Evolutionary conservation across 2,888 invertebrate species (phyloP).

Genomic region (Andrena haemorrhoa): DNA sequence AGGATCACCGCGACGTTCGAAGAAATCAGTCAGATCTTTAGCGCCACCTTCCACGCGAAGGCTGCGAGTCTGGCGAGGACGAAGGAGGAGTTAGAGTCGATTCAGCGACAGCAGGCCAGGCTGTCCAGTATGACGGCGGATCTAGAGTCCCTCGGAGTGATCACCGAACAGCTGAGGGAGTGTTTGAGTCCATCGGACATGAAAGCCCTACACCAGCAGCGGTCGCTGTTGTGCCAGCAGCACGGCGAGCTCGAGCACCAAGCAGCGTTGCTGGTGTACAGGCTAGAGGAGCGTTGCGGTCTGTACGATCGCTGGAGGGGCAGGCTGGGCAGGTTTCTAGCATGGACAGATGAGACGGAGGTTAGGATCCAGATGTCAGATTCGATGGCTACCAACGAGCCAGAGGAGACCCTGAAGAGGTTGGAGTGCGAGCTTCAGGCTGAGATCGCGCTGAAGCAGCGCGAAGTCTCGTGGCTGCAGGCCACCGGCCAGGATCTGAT

Average conservation of each 20-base stretch:
- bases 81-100: slow-evolving; percentile 88
- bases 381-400: slow-evolving; percentile 86
- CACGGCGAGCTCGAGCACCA: slow-evolving; percentile 93
- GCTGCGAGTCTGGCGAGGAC: slow-evolving; percentile 88
- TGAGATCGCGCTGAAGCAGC: slow-evolving; percentile 91
- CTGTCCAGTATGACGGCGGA: slow-evolving; percentile 87
- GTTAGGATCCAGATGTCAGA: slow-evolving; percentile 83
- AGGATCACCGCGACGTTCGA: slow-evolving; percentile 88
- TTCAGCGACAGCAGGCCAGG: slow-evolving; percentile 88
- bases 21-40: slow-evolving; percentile 88
- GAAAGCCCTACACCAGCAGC: slow-evolving; percentile 91
- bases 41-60: slow-evolving; percentile 86
- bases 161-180: slow-evolving; percentile 93
- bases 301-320: slow-evolving; percentile 90
- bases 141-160: slow-evolving; percentile 90
- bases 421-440: slow-evolving; percentile 91
- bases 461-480: slow-evolving; percentile 92
- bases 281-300: slow-evolving; percentile 91
- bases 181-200: slow-evolving; percentile 94
- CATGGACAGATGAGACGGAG: slow-evolving; percentile 91
- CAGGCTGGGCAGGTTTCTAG: slow-evolving; percentile 88
- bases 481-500: slow-evolving; percentile 89
- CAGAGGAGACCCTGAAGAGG: slow-evolving; percentile 90
- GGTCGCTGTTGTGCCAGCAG: slow-evolving; percentile 92
- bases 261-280: slow-evolving; percentile 89